Base-by-base conservation (phyloP, 2,113 vertebrate species). In the Uria lomvia region DNA sequence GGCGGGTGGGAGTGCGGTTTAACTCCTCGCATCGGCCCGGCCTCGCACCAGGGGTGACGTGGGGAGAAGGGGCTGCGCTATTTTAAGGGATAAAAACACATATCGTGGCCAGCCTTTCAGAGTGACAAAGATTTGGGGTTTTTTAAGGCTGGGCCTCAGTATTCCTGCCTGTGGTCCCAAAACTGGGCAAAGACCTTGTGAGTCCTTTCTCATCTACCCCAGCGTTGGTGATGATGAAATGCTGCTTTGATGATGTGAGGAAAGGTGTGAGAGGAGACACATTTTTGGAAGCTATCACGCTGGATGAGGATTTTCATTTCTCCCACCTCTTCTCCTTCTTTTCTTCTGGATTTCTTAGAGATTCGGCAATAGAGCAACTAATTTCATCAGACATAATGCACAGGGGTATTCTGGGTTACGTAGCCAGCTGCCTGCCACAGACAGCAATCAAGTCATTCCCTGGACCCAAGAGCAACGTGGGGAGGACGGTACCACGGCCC, bases 181-280 rank as follows among this genome's bases (percentile, higher is more conserved):
- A 82, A 27, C 34, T 12, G 18, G 38, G 56, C 26, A 83, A 74
- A 88, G 50, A 32, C 32, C 52, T 82, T 43, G 3, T 1, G 6
- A 80, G 58, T 24, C 36, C 34, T 24, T 58, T 66, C 42, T 60
- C 45, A 22, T 78, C 6, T 3, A 11, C 32, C 16, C 4, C n/a
- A 40, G 22, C 29, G 3, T 26, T 4, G 10, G 60, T 20, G 40
- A 12, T 0, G 0, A 22, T 9, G 12, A 84, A 62, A 36, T 24
- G 19, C 47, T 32, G 0, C 45, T 66, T 52, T 11, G 40, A 40
- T 78, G 32, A 20, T 22, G 15, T 11, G 29, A 23, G n/a, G 20
- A n/a, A 36, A 73, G 20, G 49, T 49, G 49, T 50, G 65, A 70
- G 49, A 56, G 6, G 27, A 27, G 30, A 55, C 52, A 26, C 15